These are phyloP conservation scores for Baryphthengus martii DNA, from an alignment of 2,113 vertebrate genomes.

Conservation along the genomic window DNA sequence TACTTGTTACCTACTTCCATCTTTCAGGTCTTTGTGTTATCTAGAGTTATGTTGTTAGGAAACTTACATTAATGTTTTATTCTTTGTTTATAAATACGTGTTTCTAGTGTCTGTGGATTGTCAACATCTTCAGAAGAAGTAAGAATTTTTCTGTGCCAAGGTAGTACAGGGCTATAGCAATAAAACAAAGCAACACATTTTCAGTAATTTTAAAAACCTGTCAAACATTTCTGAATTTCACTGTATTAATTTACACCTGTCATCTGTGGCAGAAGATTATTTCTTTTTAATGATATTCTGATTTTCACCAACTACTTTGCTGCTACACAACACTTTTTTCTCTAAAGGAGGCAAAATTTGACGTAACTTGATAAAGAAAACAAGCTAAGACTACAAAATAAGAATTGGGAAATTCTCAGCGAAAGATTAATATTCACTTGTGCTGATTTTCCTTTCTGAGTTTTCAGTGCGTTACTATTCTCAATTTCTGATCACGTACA, in stretches of 20 bases:
- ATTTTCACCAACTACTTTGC: background rate
- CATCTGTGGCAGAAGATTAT: background rate
- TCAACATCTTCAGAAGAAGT: background rate
- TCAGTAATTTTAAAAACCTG: background rate
- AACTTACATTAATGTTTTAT: constrained; percentile 1
- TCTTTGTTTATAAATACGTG: constrained; percentile 7
- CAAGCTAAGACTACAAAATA: background rate
- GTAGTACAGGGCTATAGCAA: background rate
- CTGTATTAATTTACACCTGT: background rate
- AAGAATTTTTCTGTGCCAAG: background rate
- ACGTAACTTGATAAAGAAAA: background rate
- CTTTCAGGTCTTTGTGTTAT: constrained; percentile 5
- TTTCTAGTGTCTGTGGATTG: background rate
- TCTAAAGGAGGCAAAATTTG: background rate
- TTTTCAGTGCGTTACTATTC: background rate
- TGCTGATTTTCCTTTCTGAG: background rate
- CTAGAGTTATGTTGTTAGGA: background rate
- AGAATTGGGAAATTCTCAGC: background rate
- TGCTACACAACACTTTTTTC: background rate
- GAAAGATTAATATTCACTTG: background rate
- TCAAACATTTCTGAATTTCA: background rate
- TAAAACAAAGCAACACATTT: background rate
- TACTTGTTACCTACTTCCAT: background rate
- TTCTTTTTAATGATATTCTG: background rate
- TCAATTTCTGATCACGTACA: background rate